Base-by-base conservation (phyloP, 2,888 invertebrate genomes). In the Acanthoscelides obtectus region DNA sequence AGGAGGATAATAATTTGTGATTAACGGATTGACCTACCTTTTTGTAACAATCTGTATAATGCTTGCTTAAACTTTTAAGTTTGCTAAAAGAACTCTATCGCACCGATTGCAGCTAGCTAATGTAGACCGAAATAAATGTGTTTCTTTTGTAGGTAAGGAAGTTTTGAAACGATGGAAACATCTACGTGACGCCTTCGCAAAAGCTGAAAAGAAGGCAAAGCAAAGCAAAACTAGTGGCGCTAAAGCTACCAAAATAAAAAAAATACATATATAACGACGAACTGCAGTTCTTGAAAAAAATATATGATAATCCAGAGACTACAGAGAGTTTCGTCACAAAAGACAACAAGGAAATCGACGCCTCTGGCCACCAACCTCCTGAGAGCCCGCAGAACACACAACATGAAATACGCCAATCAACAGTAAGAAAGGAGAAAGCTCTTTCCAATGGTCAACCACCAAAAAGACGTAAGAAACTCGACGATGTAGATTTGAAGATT, bases 141-240 rank as follows among this genome's bases (percentile, higher is more conserved):
- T 67, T 67, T 67, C 67, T 67, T 21, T 66, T 67, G 22, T 21
- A 67, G 67, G 67, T 67, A 67, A 67, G 67, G 67, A 20, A 67
- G 67, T 67, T 22, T 22, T 67, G 67, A 67, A 21, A 67, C 3
- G 67, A 67, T 67, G 67, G 67, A 67, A 67, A 67, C 67, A 67
- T 67, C 67, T 67, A 67, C 67, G 21, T 21, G 67, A 67, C 6
- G 67, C 67, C 67, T 67, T 67, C 67, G 67, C 67, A 22, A 67
- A 67, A 22, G 20, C 67, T 67, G 21, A 20, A 67, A 67, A 67
- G 67, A 67, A 67, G 22, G 21, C 67, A 67, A 67, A 67, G n/a
- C n/a, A n/a, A n/a, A n/a, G 20, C 20, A 67, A 67, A 67, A 67
- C 67, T 67, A 67, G 67, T 67, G 67, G 67, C 67, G 22, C 67